Conservation (phyloP, 2,888 invertebrate genomes). For the Torymus texanus region DNA sequence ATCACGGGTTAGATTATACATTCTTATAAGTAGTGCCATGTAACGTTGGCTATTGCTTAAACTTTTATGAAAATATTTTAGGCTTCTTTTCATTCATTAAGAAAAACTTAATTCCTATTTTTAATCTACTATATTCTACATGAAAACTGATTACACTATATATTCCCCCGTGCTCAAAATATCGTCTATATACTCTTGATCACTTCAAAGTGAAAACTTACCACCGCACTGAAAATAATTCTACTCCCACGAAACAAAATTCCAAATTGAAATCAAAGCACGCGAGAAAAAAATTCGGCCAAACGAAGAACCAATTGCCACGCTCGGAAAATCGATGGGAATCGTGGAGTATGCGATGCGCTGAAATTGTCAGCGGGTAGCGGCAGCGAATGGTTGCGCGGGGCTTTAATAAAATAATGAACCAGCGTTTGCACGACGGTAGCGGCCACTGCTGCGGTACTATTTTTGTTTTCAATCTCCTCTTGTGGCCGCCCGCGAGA, state of each 20-base stretch:
- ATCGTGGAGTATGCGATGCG: background rate
- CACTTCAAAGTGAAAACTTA: too few relatives aligned
- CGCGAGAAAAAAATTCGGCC: background rate
- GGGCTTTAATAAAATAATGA: slow-evolving; percentile 49
- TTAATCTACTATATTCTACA: too few relatives aligned
- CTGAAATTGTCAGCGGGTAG: slow-evolving; percentile 43
- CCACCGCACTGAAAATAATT: too few relatives aligned
- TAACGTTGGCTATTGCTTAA: too few relatives aligned
- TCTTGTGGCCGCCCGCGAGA: slow-evolving; percentile 6
- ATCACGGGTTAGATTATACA: too few relatives aligned
- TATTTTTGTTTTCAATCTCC: slow-evolving; percentile 48
- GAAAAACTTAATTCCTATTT: too few relatives aligned
- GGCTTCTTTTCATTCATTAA: too few relatives aligned
- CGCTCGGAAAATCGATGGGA: background rate
- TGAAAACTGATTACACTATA: too few relatives aligned
- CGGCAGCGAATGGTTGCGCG: slow-evolving; percentile 20
- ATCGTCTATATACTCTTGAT: too few relatives aligned
- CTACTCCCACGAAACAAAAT: background rate
- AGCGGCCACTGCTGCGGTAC: slow-evolving; percentile 13
- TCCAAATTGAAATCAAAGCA: background rate
- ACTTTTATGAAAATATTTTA: too few relatives aligned
- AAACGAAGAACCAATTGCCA: slow-evolving; percentile 21
- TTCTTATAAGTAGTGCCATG: too few relatives aligned
- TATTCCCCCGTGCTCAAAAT: too few relatives aligned
- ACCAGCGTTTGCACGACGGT: background rate